These are phyloP conservation scores for Camponotus fellah DNA, from an alignment of 2,888 invertebrate species.

Conservation along the genomic window DNA sequence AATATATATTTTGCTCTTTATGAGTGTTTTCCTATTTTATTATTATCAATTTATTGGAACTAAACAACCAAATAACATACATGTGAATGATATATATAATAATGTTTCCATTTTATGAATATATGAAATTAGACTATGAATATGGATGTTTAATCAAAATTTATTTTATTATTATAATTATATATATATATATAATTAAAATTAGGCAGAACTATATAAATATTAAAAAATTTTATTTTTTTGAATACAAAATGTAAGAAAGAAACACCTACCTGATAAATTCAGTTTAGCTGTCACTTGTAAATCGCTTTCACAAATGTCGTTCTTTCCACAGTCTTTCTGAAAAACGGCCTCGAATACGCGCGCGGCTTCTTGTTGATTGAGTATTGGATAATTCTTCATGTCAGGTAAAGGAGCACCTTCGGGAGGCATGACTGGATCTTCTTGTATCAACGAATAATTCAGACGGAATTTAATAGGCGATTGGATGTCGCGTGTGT, in stretches of 20 bases:
- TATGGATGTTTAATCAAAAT: neutral
- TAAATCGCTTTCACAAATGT: slow-evolving; percentile 94
- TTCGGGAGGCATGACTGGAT: slow-evolving; percentile 87
- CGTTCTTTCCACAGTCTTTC: slow-evolving; percentile 96
- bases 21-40: neutral
- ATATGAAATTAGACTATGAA: neutral
- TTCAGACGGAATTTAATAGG: slow-evolving; percentile 95
- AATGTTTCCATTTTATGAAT: neutral
- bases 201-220: neutral
- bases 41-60: neutral
- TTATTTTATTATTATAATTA: neutral
- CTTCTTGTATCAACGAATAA: slow-evolving; percentile 92
- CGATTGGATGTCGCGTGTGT: slow-evolving; percentile 94
- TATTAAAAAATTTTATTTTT: neutral
- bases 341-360: slow-evolving; percentile 95
- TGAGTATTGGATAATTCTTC: slow-evolving; percentile 94
- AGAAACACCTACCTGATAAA: slow-evolving; percentile 86
- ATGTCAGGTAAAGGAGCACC: slow-evolving; percentile 90
- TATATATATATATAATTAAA: neutral
- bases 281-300: slow-evolving; percentile 89
- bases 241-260: neutral
- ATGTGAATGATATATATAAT: neutral
- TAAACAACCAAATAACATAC: neutral
- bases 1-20: neutral
- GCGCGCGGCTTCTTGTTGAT: slow-evolving; percentile 93